Base-by-base conservation (phyloP, 2,888 invertebrate genomes). In the Euproctis similis region DNA sequence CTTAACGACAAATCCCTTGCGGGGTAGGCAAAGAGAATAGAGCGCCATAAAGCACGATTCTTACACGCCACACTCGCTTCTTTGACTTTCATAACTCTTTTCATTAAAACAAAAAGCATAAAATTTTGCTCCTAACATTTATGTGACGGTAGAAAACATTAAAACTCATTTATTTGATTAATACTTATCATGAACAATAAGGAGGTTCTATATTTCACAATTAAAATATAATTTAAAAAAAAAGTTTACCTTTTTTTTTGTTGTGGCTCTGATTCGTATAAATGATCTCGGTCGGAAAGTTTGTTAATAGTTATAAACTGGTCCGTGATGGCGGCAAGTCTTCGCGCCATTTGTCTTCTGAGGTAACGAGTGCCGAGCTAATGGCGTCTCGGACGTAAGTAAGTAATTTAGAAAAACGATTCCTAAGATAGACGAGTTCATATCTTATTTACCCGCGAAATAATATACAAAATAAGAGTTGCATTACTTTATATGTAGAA, bases 221-320 rank as follows among this genome's bases (percentile, higher is more conserved):
- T 60, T 58, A 56, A 63, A 59, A 49, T 36, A 46, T 42, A 46
- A 47, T 53, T 55, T 39, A 43, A 31, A 19, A 26, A 20, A 43
- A 39, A 31, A 17, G 22, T 41, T 31, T 34, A 49, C 39, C 59
- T 56, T 59, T 54, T 61, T 63, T 63, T 65, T 67, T 54, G 41
- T n/a, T n/a, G n/a, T n/a, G n/a, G n/a, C n/a, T n/a, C n/a, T n/a
- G n/a, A 66, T 71, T 64, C 41, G 59, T 65, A 67, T 64, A 67
- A 71, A 72, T 67, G 72, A 67, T 67, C 57, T 54, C 31, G 46
- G 56, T 46, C 33, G 47, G 37, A 55, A 67, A 70, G 65, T 71
- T 68, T 52, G 63, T 59, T 71, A 69, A 72, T 68, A 67, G 54
- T 67, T 66, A 74, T 66, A 72, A 72, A 75, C 65, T 65, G 58